These are phyloP conservation scores for Archips xylosteana DNA, from an alignment of 2,888 invertebrate species.

Conservation along the genomic window DNA sequence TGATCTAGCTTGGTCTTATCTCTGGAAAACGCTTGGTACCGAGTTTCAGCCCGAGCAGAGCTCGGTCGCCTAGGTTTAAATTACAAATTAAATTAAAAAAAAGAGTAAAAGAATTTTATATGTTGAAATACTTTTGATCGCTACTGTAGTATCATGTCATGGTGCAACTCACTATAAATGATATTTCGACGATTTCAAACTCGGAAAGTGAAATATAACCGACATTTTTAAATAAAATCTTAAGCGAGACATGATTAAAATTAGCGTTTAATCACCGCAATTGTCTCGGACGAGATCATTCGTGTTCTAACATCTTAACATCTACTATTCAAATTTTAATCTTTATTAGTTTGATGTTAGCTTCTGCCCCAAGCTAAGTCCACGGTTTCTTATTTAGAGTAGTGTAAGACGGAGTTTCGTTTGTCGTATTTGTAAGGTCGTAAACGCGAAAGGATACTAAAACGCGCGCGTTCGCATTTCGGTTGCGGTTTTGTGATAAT, in stretches of 20 bases:
- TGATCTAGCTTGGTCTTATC: no score
- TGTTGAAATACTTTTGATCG: no score
- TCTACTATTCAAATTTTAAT: conserved; percentile 23
- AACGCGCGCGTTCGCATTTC: conserved; percentile 24
- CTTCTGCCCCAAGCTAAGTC: not conserved
- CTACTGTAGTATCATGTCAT: not conserved
- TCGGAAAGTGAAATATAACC: not conserved
- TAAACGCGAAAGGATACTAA: conserved; percentile 26
- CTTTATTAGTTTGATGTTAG: conserved; percentile 29
- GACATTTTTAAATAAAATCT: not conserved
- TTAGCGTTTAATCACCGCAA: not conserved
- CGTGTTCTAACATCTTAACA: conserved; percentile 15
- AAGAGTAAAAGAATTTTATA: no score
- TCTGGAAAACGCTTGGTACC: no score
- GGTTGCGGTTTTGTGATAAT: conserved; percentile 23
- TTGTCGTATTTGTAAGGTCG: conserved; percentile 1
- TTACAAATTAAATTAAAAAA: no score
- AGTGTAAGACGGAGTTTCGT: conserved; percentile 1
- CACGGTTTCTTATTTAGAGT: not conserved
- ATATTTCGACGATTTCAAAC: no score
- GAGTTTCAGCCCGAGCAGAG: no score
- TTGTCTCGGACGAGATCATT: conserved; percentile 2
- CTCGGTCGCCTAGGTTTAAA: no score
- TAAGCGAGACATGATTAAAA: not conserved
- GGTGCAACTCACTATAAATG: not conserved